Conservation (phyloP, 2,888 invertebrate species). For the Morpho helenor region DNA sequence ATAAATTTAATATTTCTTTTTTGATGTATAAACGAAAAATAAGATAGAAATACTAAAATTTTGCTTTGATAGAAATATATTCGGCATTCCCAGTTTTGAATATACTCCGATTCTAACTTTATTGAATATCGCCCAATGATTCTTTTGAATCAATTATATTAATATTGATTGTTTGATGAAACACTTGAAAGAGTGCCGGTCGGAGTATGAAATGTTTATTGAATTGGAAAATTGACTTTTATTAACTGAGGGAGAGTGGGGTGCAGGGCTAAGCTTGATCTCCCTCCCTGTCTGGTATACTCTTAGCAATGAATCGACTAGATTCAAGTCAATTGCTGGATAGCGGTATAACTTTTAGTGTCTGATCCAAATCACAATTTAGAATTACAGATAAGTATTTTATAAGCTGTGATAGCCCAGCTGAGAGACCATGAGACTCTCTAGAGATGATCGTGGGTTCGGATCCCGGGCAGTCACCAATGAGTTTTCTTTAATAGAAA, state of each 20-base stretch:
- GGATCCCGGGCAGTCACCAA: no score
- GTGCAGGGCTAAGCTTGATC: no score
- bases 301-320: no score
- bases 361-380: no score
- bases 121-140: constrained; percentile 22
- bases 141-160: constrained; percentile 18
- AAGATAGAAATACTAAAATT: not conserved
- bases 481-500: no score
- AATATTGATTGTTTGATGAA: constrained; percentile 23
- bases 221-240: constrained; percentile 16
- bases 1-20: not conserved
- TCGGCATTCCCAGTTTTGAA: constrained; percentile 9
- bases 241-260: not conserved
- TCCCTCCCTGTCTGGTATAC: no score
- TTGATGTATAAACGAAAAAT: not conserved
- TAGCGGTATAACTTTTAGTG: no score
- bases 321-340: no score
- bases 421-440: no score
- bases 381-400: no score
- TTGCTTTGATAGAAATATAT: not conserved
- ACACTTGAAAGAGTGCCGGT: constrained; percentile 15
- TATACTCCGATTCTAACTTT: constrained; percentile 22
- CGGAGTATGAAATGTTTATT: constrained; percentile 17
- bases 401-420: no score
- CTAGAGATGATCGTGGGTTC: no score